These are phyloP conservation scores for Leucoptera coffeella DNA, from an alignment of 2,888 invertebrate genomes.

Conservation along the genomic window DNA sequence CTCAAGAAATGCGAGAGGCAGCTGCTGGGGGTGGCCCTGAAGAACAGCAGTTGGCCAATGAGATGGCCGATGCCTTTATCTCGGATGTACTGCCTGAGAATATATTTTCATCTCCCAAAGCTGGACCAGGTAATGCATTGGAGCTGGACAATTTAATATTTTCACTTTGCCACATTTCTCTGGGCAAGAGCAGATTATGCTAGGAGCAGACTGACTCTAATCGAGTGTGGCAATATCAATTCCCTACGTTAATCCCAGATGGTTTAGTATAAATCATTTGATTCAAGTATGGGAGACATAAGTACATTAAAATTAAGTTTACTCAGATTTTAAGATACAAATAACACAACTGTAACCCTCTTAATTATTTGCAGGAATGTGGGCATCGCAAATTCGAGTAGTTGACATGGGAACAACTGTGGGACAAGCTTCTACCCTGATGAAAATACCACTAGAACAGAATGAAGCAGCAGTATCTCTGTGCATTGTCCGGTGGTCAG, in stretches of 20 bases:
- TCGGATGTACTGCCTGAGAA: conserved; percentile 92
- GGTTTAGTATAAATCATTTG: conserved; percentile 31
- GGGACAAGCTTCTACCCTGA: conserved; percentile 64
- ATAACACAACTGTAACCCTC: conserved; percentile 64
- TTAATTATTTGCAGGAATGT: conserved; percentile 67
- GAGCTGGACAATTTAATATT: conserved; percentile 12
- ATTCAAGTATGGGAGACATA: conserved; percentile 51
- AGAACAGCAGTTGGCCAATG: conserved; percentile 90
- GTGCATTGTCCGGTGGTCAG: conserved; percentile 73
- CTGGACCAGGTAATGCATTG: conserved; percentile 63
- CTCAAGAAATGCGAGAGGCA: conserved; percentile 96
- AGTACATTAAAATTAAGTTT: conserved; percentile 69
- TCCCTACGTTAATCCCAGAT: conserved; percentile 49
- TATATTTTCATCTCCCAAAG: conserved; percentile 92
- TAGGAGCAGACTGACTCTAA: conserved; percentile 34
- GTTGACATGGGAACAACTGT: conserved; percentile 69
- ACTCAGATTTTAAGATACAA: conserved; percentile 79
- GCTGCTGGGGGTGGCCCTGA: conserved; percentile 77
- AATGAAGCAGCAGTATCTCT: conserved; percentile 94
- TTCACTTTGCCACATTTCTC: conserved; percentile 35
- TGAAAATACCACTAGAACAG: conserved; percentile 79
- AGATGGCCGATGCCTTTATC: conserved; percentile 96
- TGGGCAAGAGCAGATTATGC: conserved; percentile 43
- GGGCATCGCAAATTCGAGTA: conserved; percentile 88
- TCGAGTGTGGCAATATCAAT: conserved; percentile 40